Evolutionary conservation across 2,113 vertebrate genomes (phyloP).

Genomic region (Axis porcinus): DNA sequence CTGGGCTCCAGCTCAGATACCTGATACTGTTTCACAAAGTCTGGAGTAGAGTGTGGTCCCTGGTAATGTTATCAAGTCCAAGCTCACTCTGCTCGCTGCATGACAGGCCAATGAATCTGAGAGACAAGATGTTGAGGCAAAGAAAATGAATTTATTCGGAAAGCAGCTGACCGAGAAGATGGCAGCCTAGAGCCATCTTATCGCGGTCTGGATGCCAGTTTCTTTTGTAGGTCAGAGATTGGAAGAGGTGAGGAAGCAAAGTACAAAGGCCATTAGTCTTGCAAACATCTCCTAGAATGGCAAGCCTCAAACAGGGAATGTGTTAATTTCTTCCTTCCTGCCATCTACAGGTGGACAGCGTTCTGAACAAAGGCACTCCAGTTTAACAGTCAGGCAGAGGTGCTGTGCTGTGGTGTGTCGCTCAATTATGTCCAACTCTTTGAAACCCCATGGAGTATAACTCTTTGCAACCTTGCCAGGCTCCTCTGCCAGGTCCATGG

Average conservation of each 20-base stretch:
- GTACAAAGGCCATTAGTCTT: not conserved
- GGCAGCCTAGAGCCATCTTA: not conserved
- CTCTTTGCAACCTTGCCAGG: not conserved
- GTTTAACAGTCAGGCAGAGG: not conserved
- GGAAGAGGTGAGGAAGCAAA: not conserved
- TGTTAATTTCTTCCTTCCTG: not conserved
- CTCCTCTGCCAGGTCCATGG: not conserved
- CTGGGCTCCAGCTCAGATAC: not conserved
- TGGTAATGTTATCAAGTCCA: not conserved
- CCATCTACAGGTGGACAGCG: not conserved
- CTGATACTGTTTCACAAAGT: not conserved
- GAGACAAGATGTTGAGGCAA: not conserved
- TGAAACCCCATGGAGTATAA: not conserved
- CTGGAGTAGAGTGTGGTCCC: too few species aligned
- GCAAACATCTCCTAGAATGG: not conserved
- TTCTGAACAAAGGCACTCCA: not conserved
- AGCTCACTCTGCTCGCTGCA: not conserved
- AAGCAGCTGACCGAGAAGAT: not conserved
- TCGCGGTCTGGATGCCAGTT: not conserved
- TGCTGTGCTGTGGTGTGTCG: not conserved
- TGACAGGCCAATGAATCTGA: not conserved
- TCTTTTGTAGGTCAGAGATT: not conserved
- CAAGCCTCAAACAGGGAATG: not conserved
- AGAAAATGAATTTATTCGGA: accelerated
- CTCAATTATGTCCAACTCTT: not conserved